Base-by-base conservation (phyloP, 2,113 vertebrate species). In the Plotosus lineatus region DNA sequence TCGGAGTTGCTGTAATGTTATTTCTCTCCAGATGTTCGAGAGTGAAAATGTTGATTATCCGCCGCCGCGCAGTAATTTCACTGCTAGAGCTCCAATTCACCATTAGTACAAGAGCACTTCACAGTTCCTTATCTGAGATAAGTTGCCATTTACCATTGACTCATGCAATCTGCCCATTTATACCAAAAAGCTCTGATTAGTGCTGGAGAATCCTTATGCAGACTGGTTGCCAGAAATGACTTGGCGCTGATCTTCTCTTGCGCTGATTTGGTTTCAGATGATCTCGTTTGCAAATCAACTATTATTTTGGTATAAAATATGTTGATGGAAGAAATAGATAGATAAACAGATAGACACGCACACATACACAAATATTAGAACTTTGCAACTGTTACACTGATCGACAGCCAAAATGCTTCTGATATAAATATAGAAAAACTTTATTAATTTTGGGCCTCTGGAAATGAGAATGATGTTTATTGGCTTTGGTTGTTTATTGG, bases 41-140 rank as follows among this genome's bases (percentile, higher is more conserved):
- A 72, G 26, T 72, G 46, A 73, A 48, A 36, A 53, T 14, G 71
- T 23, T 73, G 71, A 73, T 51, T 51, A 36, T 51, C 46, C 10
- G 15, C 48, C 31, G 53, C 3, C 36, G 26, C 31, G 53, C 3
- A 36, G 26, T 23, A 50, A 36, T 74, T 38, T 40, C 51, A 38
- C 19, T 9, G 7, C 72, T 55, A 23, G 21, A 38, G 31, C 19
- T 36, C 11, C 33, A 56, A 40, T 23, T 56, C 48, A 56, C 19
- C 33, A 40, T 36, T 33, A 53, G 19, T 38, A 38, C 10, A 55
- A 53, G 31, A 74, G 33, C 50, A 40, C 50, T 40, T 75, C 51
- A 53, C 23, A 38, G 21, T 55, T 75, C 50, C 11, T 38, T 3
- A 2, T 75, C 33, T 38, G 33, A 38, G 48, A 51, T 53, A 53